These are phyloP conservation scores for human (Homo sapiens) DNA, from an alignment of 2,113 vertebrate genomes.

Conservation along the genomic window GRCh38 chr3:138393001-138393500, in stretches of 20 bases:
- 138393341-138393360: too few species aligned
- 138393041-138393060: neutral
- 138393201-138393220: neutral
- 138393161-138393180: neutral
- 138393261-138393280: too few species aligned
- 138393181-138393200: neutral
- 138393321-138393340: too few species aligned
- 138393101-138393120: neutral
- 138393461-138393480: neutral
- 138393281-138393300: too few species aligned
- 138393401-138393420: neutral
- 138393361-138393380: neutral
- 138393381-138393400: neutral
- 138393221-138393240: neutral
- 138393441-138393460: neutral
- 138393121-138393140: neutral
- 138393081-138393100: neutral
- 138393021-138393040: neutral
- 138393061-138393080: neutral
- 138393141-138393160: neutral
- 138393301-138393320: too few species aligned
- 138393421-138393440: neutral
- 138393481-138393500: neutral
- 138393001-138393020: neutral
- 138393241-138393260: too few species aligned